phyloP scores from a whole-genome alignment of 2,888 invertebrate species.

The Heterodera filipjevi region DNA sequence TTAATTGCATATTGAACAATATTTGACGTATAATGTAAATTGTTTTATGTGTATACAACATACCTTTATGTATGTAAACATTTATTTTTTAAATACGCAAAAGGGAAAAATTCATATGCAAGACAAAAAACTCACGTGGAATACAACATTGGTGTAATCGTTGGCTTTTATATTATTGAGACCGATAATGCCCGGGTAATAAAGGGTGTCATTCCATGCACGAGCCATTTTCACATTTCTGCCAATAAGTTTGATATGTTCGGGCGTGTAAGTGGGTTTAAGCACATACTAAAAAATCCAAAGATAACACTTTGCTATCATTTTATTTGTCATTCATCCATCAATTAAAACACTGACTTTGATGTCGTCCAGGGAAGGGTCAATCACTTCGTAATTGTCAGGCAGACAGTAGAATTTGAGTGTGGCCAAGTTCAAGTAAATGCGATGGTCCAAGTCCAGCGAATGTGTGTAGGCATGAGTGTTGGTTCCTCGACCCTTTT shows the following conservation, averaged over 20 bases:
- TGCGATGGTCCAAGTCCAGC: slow-evolving; percentile 95
- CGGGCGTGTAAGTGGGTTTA: slow-evolving; percentile 88
- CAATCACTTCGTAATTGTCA: slow-evolving; percentile 98
- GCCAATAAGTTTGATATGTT: slow-evolving; percentile 83
- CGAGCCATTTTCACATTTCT: slow-evolving; percentile 81
- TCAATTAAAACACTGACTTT: slow-evolving; percentile 68
- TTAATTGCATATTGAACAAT: no score
- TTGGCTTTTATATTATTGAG: slow-evolving; percentile 99
- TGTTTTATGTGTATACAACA: no score
- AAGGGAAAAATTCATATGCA: neutral
- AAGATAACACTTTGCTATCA: neutral
- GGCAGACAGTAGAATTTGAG: slow-evolving; percentile 97
- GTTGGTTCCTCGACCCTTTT: slow-evolving; percentile 88
- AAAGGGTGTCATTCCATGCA: slow-evolving; percentile 84
- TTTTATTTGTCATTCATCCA: neutral
- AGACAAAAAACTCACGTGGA: slow-evolving; percentile 75
- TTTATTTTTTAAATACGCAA: no score
- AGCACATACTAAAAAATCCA: slow-evolving; percentile 77
- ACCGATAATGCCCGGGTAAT: slow-evolving; percentile 93
- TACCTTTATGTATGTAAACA: no score
- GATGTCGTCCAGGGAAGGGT: slow-evolving; percentile 92
- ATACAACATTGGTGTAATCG: slow-evolving; percentile 97
- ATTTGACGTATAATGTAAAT: no score
- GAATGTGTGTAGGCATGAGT: slow-evolving; percentile 99
- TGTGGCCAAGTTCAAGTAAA: slow-evolving; percentile 92